Evolutionary conservation across 2,888 invertebrate species (phyloP).

Genomic region (Drosophila hamatofila): DNA sequence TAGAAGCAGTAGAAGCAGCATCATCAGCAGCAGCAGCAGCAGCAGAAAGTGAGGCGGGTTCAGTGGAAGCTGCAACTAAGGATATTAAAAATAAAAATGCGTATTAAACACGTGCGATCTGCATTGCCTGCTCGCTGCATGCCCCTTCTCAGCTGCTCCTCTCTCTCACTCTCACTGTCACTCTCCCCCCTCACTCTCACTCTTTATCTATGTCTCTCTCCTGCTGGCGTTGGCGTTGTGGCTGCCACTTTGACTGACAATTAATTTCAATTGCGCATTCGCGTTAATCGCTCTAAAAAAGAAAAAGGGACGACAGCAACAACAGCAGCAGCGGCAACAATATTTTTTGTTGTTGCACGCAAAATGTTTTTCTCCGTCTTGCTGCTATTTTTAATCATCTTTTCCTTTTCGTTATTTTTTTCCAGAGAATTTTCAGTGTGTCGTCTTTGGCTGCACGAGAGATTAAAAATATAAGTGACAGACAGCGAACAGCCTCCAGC

Average conservation of each 20-base stretch:
- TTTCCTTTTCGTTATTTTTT: slow-evolving; percentile 31
- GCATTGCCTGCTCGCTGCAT: slow-evolving; percentile 10
- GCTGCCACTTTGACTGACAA: slow-evolving; percentile 77
- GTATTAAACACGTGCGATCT: slow-evolving; percentile 69
- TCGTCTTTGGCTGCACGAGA: slow-evolving; percentile 56
- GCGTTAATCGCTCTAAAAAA: slow-evolving; percentile 75
- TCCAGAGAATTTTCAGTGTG: slow-evolving; percentile 54
- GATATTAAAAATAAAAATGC: slow-evolving; percentile 71
- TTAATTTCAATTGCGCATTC: slow-evolving; percentile 81
- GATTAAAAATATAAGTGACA: slow-evolving; percentile 78
- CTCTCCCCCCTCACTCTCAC: neutral
- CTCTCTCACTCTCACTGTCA: neutral
- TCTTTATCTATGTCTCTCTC: neutral
- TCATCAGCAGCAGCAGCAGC: slow-evolving; percentile 7
- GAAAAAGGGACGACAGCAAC: slow-evolving; percentile 39
- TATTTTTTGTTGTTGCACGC: slow-evolving; percentile 15
- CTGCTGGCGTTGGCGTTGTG: slow-evolving; percentile 42
- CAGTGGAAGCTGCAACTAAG: slow-evolving; percentile 41
- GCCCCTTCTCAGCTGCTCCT: neutral
- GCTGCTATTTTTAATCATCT: slow-evolving; percentile 64
- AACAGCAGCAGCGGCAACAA: slow-evolving; percentile 7
- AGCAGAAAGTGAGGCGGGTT: slow-evolving; percentile 26
- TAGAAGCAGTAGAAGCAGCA: slow-evolving; percentile 27
- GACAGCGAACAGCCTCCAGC: slow-evolving; percentile 32
- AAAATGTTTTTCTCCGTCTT: slow-evolving; percentile 25